Percentiles rank a stretch among this genome's conserved stretches.
These are phyloP conservation scores for Corynorhinus townsendii DNA, from an alignment of 2,113 vertebrate species.

Conservation along the genomic window DNA sequence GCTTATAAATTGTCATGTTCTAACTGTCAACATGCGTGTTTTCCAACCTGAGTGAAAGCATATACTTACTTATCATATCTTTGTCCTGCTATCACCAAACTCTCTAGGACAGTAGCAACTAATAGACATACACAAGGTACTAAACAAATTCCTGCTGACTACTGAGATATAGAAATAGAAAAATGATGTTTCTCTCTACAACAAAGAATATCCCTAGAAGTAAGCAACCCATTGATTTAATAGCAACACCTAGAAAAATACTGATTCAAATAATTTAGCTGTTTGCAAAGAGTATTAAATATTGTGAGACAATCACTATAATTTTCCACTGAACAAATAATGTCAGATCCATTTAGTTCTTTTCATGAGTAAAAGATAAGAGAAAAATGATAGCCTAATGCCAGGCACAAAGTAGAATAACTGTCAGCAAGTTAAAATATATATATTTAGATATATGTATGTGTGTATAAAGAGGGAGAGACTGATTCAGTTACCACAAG, in stretches of 20 bases:
- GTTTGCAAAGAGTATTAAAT: constrained; percentile 14
- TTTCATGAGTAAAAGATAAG: background rate
- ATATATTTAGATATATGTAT: background rate
- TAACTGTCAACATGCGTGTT: background rate
- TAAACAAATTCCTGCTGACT: background rate
- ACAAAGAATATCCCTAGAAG: background rate
- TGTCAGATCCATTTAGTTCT: background rate
- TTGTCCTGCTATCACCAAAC: background rate
- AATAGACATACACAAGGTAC: background rate
- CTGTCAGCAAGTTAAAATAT: background rate
- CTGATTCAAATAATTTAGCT: background rate
- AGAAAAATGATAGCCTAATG: background rate
- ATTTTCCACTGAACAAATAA: background rate
- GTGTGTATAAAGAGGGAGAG: background rate
- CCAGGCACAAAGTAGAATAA: background rate
- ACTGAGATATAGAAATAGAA: background rate
- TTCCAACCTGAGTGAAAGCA: background rate
- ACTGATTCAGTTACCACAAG: background rate
- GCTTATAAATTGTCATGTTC: background rate
- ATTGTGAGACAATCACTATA: background rate
- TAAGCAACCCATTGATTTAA: background rate
- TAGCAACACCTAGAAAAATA: constrained; percentile 29
- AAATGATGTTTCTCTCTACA: background rate
- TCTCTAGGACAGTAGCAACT: background rate
- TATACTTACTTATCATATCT: background rate